Conservation (phyloP, 1,140 invertebrate genomes). For the Micrasema longulum region DNA sequence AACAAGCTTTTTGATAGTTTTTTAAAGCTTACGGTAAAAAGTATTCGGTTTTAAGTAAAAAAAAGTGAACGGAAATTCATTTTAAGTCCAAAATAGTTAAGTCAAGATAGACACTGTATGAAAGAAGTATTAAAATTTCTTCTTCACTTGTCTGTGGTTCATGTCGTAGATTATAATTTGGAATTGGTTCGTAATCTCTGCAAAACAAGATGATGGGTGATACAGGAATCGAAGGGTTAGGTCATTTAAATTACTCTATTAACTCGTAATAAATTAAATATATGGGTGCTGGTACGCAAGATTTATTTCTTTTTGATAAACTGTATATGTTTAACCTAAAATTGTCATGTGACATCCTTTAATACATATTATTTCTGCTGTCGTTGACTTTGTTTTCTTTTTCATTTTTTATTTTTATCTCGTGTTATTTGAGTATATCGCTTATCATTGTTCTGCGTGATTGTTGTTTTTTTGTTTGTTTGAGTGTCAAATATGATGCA, state of each 20-base stretch:
- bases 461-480: neutral
- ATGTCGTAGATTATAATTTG: neutral
- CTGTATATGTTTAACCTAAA: neutral
- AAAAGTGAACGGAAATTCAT: neutral
- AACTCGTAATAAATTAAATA: neutral
- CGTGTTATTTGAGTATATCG: neutral
- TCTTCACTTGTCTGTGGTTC: conserved; percentile 3
- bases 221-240: conserved; percentile 34
- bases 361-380: conserved; percentile 30
- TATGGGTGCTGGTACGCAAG: neutral
- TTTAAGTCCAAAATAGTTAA: neutral
- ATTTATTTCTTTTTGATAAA: neutral
- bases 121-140: neutral
- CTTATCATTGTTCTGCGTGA: conserved; percentile 2
- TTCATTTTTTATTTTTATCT: conserved; percentile 34
- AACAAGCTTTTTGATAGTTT: neutral
- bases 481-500: neutral
- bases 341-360: conserved; percentile 20
- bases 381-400: conserved; percentile 39
- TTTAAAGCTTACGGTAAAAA: neutral
- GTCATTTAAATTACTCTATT: conserved; percentile 9
- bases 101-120: conserved; percentile 6
- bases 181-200: too few species aligned
- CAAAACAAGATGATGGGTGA: conserved; percentile 33
- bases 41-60: neutral